Conservation (phyloP, 2,797 vertebrate genomes). For the Betta splendens region DNA sequence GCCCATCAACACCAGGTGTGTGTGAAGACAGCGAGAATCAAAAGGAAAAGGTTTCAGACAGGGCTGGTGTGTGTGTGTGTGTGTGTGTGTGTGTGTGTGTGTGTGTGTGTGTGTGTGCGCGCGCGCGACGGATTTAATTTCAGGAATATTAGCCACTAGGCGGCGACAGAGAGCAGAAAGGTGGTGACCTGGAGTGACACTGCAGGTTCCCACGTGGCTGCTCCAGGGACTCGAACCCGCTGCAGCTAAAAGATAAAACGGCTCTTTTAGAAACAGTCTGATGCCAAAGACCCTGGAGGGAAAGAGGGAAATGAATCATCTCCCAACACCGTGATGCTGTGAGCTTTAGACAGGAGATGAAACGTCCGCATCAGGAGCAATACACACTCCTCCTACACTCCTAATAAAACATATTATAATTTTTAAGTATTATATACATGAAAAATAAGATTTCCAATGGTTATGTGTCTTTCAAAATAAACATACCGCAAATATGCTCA, state of each 20-base stretch:
- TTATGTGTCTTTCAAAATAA: too few species aligned
- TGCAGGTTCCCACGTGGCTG: neutral
- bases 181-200: slow-evolving; percentile 22
- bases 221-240: neutral
- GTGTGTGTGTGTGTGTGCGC: slow-evolving; percentile 1
- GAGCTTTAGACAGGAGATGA: too few species aligned
- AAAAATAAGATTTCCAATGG: too few species aligned
- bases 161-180: slow-evolving; percentile 71
- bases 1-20: slow-evolving; percentile 45
- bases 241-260: neutral
- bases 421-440: too few species aligned
- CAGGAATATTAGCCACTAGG: slow-evolving; percentile 72
- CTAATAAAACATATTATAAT: too few species aligned
- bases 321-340: too few species aligned
- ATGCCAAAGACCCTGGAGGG: too few species aligned
- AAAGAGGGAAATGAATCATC: too few species aligned
- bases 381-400: too few species aligned
- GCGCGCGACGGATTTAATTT: neutral
- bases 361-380: too few species aligned
- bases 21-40: slow-evolving; percentile 10
- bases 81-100: slow-evolving; percentile 12
- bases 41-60: neutral
- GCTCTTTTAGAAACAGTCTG: too few species aligned
- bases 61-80: slow-evolving; percentile 2
- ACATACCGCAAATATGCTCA: too few species aligned